These are phyloP conservation scores for Sapajus apella DNA, from an alignment of 2,113 vertebrate genomes.

Conservation along the genomic window DNA sequence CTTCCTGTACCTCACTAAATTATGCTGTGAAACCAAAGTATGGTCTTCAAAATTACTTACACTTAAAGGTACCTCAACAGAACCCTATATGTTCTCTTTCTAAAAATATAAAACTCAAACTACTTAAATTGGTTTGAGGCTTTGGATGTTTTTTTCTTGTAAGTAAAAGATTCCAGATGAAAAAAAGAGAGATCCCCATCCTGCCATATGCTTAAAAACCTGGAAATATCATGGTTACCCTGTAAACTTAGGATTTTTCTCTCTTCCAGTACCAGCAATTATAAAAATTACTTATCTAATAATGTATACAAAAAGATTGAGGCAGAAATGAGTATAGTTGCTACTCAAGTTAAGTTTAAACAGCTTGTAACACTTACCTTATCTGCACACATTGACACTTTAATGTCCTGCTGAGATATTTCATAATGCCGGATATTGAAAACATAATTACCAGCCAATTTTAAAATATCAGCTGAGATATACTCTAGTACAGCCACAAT, in stretches of 20 bases:
- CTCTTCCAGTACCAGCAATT: constrained; percentile 7
- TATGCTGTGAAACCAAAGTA: background rate
- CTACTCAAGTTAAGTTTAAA: constrained; percentile 42
- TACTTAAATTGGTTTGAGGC: background rate
- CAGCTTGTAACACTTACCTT: constrained; percentile 87
- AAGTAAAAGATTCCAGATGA: background rate
- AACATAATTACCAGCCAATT: constrained; percentile 98
- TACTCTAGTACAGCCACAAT: constrained; percentile 98
- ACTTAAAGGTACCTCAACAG: constrained; percentile 16
- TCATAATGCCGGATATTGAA: constrained; percentile 99
- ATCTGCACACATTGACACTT: constrained; percentile 99
- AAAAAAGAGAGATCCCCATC: background rate
- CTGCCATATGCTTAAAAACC: background rate
- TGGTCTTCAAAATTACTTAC: constrained; percentile 39
- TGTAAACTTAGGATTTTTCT: constrained; percentile 41
- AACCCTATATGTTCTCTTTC: background rate
- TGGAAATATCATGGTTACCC: background rate
- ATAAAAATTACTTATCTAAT: constrained; percentile 50
- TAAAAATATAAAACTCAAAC: constrained; percentile 51
- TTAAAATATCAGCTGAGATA: constrained; percentile 99
- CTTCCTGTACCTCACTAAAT: background rate
- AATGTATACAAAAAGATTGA: background rate
- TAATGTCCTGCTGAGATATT: constrained; percentile 99
- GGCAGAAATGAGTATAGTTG: background rate
- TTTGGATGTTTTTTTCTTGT: background rate